Evolutionary conservation across 1,140 invertebrate species (phyloP).

Genomic region (Lamellibrachia luymesi): DNA sequence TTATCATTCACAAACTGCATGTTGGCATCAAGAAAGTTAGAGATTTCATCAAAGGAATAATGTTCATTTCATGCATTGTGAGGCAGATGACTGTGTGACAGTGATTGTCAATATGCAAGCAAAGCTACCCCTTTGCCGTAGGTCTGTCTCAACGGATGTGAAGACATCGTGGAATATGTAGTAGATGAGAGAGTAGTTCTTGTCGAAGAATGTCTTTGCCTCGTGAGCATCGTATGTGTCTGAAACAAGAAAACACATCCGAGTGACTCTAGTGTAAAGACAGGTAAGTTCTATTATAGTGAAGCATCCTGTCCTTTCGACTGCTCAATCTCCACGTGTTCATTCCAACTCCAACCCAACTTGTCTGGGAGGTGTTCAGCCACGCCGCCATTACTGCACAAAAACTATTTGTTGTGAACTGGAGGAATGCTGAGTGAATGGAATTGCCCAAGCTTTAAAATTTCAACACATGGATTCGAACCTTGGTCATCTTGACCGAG

Average conservation of each 20-base stretch:
- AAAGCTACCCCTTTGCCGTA: conserved; percentile 81
- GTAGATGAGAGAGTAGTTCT: conserved; percentile 92
- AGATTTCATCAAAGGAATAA: neutral
- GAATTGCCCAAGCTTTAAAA: no score
- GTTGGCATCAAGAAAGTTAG: neutral
- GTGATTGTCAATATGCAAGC: neutral
- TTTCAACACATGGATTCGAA: no score
- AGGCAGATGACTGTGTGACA: neutral
- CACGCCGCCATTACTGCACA: no score
- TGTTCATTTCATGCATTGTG: neutral
- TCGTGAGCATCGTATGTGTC: conserved; percentile 88
- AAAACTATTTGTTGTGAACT: no score
- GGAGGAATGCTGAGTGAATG: no score
- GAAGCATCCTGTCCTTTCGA: no score
- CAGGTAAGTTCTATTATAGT: no score
- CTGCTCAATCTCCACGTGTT: no score
- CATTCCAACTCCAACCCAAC: no score
- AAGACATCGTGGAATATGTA: conserved; percentile 94
- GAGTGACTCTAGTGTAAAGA: neutral
- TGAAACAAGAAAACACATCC: conserved; percentile 59
- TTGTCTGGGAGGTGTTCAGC: no score
- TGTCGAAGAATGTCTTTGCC: conserved; percentile 88
- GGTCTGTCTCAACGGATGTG: conserved; percentile 82
- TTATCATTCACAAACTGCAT: neutral
- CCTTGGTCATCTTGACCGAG: no score